Evolutionary conservation across 2,113 vertebrate species (phyloP), one percentile per base, ranked within the genome.

Genomic region (Nycticryphes semicollaris): DNA sequence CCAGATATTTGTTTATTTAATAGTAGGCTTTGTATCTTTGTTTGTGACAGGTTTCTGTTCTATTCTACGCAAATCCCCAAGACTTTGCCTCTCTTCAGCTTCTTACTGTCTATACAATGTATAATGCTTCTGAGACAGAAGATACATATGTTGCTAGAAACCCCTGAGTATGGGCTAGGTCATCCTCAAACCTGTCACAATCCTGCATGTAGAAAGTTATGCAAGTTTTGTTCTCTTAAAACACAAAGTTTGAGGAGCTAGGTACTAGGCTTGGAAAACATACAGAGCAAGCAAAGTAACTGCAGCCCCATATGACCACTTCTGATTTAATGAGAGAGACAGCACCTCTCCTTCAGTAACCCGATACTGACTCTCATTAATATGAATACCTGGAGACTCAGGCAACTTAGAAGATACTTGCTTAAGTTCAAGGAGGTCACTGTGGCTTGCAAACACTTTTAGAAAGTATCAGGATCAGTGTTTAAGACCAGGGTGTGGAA

Each of bases 281-380:
- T 35, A 37, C 30, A 39, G 25, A 72, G 28, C 6, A 31, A 37
- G 5, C 14, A 43, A 77, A 75, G 14, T 6, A 62, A 15, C 3
- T 51, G 51, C 17, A 74, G 30, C 9, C 6, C 12, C 68, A 27
- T 43, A 43, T 10, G 11, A 43, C 25, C 9, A 7, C 30, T 51
- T 67, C 11, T 64, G 37, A 64, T 80, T 39, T 66, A 27, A 18
- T 7, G 41, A n/a, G 11, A 74, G 21, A 81, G 54, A 48, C 3
- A 53, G 3, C 9, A 48, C 5, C n/a, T 67, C 9, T 43, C 10
- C 5, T 0, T 39, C 27, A 68, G 20, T 37, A 84, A 14, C 19
- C 14, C 10, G 10, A 14, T 33, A n/a, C 3, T 35, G 25, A 57
- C 64, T 74, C 0, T 0, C 24, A 15, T 33, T 28, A 74, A 74